Evolutionary conservation across 2,888 invertebrate genomes (phyloP), one percentile per base, ranked within the genome.

Genomic region (Frankliniella intonsa): DNA sequence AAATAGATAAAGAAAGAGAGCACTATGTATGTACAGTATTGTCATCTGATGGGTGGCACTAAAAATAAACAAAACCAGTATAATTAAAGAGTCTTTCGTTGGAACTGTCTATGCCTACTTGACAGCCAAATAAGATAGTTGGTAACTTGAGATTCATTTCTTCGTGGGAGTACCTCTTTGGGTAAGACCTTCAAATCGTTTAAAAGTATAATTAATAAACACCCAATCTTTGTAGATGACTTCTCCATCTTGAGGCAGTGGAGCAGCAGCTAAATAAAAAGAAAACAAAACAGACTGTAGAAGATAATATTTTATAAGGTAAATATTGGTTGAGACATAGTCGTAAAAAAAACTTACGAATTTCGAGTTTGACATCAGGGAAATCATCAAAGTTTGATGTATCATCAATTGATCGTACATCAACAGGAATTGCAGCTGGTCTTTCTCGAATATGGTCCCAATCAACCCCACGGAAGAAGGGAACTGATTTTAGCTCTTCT

Each of bases 301-400:
- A 38, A 38, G 38, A 22, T 10, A 76, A 76, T 27, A 82, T 83
- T 83, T 80, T 3, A 83, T 81, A 69, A 27, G 38, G 83, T 80
- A 19, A 82, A 19, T 50, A 79, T 82, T 80, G 19, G 65, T 5
- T 83, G 50, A 82, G 50, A 80, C 65, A 83, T 22, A 8, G 62
- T 62, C 10, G 49, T 49, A 81, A 81, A 65, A 76, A 65, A 82
- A 80, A 93, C 97, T 93, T 92, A 98, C 98, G 97, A 90, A 98
- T 97, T 91, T 97, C 97, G 85, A 99, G 92, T 88, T 99, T 98
- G 86, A 98, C 98, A 89, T 99, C 99, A 10, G 99, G 99, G 91
- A 99, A 99, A 87, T 99, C 99, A 90, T 99, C 99, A 89, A 99
- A 99, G 90, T 99, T 99, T 85, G 98, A 98, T 80, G 99, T 99